These are phyloP conservation scores for Antrozous pallidus DNA, from an alignment of 2,797 vertebrate species.

Conservation along the genomic window DNA sequence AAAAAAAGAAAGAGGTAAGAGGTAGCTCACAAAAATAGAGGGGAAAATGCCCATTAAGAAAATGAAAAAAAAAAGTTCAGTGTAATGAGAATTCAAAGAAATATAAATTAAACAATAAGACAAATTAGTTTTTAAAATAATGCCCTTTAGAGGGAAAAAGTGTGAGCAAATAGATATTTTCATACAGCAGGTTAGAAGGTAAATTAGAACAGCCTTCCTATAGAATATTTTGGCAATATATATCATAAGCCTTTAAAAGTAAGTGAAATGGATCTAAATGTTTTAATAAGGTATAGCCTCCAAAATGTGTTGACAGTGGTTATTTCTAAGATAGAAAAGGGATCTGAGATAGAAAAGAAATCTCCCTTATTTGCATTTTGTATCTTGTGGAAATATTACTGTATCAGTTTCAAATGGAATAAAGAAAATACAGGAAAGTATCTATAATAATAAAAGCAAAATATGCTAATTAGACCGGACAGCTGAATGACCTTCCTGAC, in stretches of 20 bases:
- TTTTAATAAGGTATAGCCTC: not conserved
- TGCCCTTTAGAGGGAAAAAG: not conserved
- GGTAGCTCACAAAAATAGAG: not conserved
- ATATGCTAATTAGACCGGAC: too few species aligned
- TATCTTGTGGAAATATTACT: not conserved
- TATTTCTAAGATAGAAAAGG: not conserved
- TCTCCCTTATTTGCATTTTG: not conserved
- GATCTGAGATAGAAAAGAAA: not conserved
- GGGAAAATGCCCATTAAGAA: not conserved
- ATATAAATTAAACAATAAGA: not conserved
- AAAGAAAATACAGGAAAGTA: not conserved
- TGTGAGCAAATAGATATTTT: not conserved
- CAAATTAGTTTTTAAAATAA: not conserved
- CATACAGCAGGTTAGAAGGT: not conserved
- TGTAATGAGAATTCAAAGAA: conserved; percentile 16
- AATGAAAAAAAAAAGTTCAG: not conserved
- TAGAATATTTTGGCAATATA: not conserved
- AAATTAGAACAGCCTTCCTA: not conserved
- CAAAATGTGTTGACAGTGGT: not conserved
- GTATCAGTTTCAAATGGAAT: not conserved
- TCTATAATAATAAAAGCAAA: too few species aligned
- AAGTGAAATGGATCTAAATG: not conserved
- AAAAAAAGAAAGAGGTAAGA: not conserved
- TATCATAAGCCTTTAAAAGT: not conserved
- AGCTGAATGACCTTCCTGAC: too few species aligned